These are phyloP conservation scores for Saguinus imperator DNA, from an alignment of 2,113 vertebrate species.

Conservation along the genomic window DNA sequence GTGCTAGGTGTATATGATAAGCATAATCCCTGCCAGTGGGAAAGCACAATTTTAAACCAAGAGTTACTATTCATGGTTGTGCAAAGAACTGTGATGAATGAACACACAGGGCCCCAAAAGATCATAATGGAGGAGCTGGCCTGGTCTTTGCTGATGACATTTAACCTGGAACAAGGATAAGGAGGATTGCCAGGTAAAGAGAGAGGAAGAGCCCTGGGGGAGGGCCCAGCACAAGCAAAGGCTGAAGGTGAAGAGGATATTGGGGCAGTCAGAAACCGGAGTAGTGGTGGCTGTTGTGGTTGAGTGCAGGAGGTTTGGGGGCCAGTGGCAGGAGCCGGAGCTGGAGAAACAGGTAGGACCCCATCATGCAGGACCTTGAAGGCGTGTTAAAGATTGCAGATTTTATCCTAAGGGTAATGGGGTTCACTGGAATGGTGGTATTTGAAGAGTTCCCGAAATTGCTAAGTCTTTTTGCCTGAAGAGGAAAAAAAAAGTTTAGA, in stretches of 20 bases:
- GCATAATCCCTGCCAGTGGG: not conserved
- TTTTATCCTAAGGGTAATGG: conserved; percentile 64
- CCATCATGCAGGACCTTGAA: rapidly evolving
- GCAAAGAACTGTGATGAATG: not conserved
- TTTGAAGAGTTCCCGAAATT: conserved; percentile 61
- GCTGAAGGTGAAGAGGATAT: not conserved
- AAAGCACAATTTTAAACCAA: not conserved
- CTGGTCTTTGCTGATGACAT: not conserved
- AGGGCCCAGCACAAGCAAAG: not conserved
- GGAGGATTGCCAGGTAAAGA: not conserved
- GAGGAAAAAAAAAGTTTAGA: conserved; percentile 28
- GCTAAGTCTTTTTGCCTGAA: conserved; percentile 51
- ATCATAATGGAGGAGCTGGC: not conserved
- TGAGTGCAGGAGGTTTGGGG: not conserved
- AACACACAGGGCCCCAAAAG: not conserved
- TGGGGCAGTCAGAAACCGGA: not conserved
- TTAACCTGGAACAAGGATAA: not conserved
- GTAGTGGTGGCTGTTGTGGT: not conserved
- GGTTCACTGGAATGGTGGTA: conserved; percentile 58
- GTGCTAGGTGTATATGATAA: not conserved
- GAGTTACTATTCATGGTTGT: not conserved
- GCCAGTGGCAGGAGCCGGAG: not conserved
- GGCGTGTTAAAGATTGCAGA: not conserved
- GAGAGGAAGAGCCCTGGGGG: not conserved
- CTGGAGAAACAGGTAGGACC: not conserved